Base-by-base conservation (phyloP, 2,113 vertebrate genomes). In the Hemiprocne comata region DNA sequence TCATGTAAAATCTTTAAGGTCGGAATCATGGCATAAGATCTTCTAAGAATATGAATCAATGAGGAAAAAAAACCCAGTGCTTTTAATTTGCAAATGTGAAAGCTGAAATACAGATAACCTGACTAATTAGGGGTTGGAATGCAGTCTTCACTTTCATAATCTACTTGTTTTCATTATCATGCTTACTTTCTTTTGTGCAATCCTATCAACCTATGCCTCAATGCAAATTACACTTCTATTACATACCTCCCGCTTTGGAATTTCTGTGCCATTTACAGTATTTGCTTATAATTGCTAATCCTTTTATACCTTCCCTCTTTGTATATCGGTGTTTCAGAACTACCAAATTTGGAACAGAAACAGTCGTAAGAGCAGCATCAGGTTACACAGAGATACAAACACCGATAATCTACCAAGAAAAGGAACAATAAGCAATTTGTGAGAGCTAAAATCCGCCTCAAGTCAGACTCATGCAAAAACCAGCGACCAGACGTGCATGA, bases 141-240 rank as follows among this genome's bases (percentile, higher is more conserved):
- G 31, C n/a, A 92, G 79, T 66, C 90, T 93, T 91, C 80, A 83
- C 58, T 85, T 93, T 44, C 48, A 78, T 94, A 84, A 91, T 89
- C 94, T 87, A 89, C 86, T 93, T 89, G 78, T 94, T 96, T 96
- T 89, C 89, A 89, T 89, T 87, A 57, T 60, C 89, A 78, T 18
- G 33, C 76, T 71, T 81, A 74, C 83, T 85, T 90, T 61, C 89
- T 71, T 90, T 93, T 61, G 57, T 81, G 65, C 34, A 94, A 71
- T 84, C 79, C 89, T 84, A 78, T 65, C 69, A 89, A 51, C 70
- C 62, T 70, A 13, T 46, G 50, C 53, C 44, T 88, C 82, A 57
- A 46, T 65, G 50, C 53, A 96, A 96, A 95, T 92, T 75, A 79
- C 25, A 82, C 58, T 67, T 64, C 34, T 83, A 53, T 89, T 78